Conservation (phyloP, 1,140 invertebrate genomes). For the Myzus persicae region DNA sequence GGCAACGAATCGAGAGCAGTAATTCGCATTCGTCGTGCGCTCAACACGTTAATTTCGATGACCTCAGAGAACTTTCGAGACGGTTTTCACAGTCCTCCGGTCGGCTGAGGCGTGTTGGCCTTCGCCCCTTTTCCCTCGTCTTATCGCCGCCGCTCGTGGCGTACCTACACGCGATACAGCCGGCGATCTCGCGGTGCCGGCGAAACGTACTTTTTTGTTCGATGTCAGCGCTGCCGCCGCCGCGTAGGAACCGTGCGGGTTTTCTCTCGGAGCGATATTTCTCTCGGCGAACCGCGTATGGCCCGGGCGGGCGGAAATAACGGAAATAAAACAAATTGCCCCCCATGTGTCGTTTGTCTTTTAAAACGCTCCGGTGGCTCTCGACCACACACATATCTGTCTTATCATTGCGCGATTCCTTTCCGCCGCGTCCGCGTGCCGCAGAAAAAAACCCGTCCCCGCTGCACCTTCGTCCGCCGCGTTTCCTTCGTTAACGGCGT, state of each 20-base stretch:
- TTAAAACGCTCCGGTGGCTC: slow-evolving; percentile 51
- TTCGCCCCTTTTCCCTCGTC: neutral
- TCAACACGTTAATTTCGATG: no score
- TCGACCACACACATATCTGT: slow-evolving; percentile 53
- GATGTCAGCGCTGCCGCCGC: neutral
- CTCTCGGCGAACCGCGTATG: slow-evolving; percentile 6
- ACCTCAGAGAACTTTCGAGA: no score
- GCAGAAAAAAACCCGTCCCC: neutral
- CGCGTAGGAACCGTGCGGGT: neutral
- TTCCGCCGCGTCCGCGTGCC: neutral
- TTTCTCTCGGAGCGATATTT: slow-evolving; percentile 2
- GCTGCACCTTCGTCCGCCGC: neutral
- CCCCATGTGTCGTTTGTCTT: slow-evolving; percentile 56
- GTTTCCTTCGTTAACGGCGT: slow-evolving; percentile 33
- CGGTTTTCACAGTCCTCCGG: neutral
- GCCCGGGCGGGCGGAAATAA: neutral
- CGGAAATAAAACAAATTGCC: slow-evolving; percentile 50
- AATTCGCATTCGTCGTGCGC: neutral
- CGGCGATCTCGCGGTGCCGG: neutral
- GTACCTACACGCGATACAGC: neutral
- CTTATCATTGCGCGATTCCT: slow-evolving; percentile 46
- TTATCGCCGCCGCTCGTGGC: neutral
- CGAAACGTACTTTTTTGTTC: neutral
- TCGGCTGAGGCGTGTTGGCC: neutral
- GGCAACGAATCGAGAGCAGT: no score